Evolutionary conservation across 92 coral and sea anemone species (phyloP).

Genomic region (Anthopleura xanthogrammica): DNA sequence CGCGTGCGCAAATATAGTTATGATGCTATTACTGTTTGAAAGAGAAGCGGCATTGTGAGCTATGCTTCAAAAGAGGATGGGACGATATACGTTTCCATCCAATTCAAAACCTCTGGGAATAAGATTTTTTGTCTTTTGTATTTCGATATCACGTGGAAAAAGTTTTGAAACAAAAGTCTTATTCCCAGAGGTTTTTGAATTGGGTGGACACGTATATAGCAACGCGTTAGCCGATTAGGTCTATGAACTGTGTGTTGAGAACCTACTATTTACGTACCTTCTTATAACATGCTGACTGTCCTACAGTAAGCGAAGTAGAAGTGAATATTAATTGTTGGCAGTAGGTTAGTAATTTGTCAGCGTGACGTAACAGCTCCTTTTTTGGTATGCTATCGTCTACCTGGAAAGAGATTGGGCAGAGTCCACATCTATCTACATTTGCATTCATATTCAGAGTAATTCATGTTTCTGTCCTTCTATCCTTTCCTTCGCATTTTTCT

Average conservation of each 20-base stretch:
- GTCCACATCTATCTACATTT: not conserved
- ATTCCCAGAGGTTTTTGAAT: too few relatives aligned
- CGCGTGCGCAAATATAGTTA: too few relatives aligned
- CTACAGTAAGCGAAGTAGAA: constrained; percentile 84
- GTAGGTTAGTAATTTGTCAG: constrained; percentile 82
- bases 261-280: constrained; percentile 48
- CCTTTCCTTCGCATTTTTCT: too few relatives aligned
- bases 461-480: too few relatives aligned
- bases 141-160: too few relatives aligned
- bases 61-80: too few relatives aligned
- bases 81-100: not conserved
- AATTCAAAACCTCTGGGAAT: too few relatives aligned
- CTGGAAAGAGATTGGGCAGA: constrained; percentile 24
- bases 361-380: constrained; percentile 59
- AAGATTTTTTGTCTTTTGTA: too few relatives aligned
- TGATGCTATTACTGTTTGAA: too few relatives aligned
- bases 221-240: not conserved
- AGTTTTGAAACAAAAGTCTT: too few relatives aligned
- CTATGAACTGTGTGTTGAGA: not conserved
- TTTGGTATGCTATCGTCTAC: constrained; percentile 69
- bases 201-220: too few relatives aligned
- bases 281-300: constrained; percentile 83
- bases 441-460: not conserved
- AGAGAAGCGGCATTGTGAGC: too few relatives aligned
- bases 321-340: constrained; percentile 90